These are phyloP conservation scores for Zalophus californianus DNA, from an alignment of 2,797 vertebrate species.

Conservation along the genomic window DNA sequence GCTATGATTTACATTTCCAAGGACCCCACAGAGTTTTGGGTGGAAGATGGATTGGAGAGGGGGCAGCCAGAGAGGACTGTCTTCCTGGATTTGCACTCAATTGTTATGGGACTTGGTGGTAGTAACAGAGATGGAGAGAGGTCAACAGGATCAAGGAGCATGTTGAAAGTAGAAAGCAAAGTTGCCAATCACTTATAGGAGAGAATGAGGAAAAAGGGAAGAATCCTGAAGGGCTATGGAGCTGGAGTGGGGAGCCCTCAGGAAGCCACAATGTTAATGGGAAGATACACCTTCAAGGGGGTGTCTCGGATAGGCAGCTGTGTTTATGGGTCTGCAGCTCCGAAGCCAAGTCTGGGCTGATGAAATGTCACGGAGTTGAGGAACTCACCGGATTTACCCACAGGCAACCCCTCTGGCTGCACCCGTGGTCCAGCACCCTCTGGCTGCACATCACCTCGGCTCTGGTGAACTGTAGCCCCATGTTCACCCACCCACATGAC, in stretches of 20 bases:
- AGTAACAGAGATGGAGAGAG: background rate
- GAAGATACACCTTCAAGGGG: background rate
- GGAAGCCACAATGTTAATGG: too few relatives aligned
- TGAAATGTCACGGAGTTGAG: background rate
- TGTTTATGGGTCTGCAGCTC: background rate
- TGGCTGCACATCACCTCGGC: background rate
- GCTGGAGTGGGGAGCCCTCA: background rate
- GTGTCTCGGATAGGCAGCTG: background rate
- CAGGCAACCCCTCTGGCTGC: background rate
- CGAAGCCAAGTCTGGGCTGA: background rate
- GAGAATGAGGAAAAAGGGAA: background rate
- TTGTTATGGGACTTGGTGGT: too few relatives aligned
- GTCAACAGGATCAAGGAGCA: background rate
- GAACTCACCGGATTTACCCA: background rate
- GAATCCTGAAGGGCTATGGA: background rate
- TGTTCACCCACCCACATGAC: fast-evolving
- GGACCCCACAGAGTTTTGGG: background rate
- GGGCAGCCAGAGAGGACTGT: background rate
- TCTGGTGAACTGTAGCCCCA: background rate
- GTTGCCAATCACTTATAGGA: background rate
- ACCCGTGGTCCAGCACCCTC: background rate
- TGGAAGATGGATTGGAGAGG: too few relatives aligned
- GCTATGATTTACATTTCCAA: background rate
- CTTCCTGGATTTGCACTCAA: background rate
- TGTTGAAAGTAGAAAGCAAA: background rate